phyloP scores from a whole-genome alignment of 2,888 invertebrate genomes.

The Phlogophora meticulosa region DNA sequence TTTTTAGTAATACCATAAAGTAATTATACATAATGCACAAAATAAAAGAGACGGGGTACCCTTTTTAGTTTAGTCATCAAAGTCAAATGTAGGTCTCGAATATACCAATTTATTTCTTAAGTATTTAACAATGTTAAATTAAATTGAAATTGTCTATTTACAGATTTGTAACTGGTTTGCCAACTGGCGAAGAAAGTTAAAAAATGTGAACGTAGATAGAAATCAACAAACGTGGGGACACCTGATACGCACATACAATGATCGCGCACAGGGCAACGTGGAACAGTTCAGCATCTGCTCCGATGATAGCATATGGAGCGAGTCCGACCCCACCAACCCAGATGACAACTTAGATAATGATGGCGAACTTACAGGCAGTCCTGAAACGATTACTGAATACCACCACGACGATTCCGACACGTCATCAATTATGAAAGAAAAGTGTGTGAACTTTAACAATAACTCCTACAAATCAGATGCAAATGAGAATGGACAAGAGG shows the following conservation, averaged over 20 bases:
- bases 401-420: conserved; percentile 80
- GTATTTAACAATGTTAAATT: background rate
- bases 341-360: conserved; percentile 77
- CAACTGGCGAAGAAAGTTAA: conserved; percentile 95
- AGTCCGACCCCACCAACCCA: conserved; percentile 86
- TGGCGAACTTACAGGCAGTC: conserved; percentile 75
- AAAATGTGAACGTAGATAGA: conserved; percentile 93
- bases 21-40: background rate
- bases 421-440: conserved; percentile 78
- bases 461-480: conserved; percentile 78
- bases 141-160: conserved; percentile 62
- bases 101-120: background rate
- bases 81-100: background rate
- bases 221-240: conserved; percentile 94
- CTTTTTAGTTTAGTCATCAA: background rate
- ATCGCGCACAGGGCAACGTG: conserved; percentile 94
- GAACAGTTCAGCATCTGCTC: conserved; percentile 95
- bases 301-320: conserved; percentile 95
- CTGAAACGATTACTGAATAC: conserved; percentile 75
- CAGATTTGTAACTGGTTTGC: conserved; percentile 96
- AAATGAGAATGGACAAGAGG: conserved; percentile 66
- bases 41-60: background rate
- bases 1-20: background rate
- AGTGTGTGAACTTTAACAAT: conserved; percentile 81
- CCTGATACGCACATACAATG: conserved; percentile 94